phyloP scores from a whole-genome alignment of 2,888 invertebrate species.

The Caradrina kadenii region DNA sequence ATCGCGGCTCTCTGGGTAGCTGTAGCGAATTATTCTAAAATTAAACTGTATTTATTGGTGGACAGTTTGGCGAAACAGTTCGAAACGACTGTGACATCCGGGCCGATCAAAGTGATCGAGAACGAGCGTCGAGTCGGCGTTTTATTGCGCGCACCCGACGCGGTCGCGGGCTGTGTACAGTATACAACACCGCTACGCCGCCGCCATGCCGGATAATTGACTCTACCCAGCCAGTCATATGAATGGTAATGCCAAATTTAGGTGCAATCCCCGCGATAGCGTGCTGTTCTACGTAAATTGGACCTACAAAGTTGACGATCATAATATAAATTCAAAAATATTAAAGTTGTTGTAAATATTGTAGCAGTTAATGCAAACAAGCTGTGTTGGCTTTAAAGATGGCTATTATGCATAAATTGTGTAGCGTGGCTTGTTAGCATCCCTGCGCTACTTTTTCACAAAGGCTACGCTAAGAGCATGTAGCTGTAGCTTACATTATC shows the following conservation, averaged over 20 bases:
- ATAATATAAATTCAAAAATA: conserved; percentile 56
- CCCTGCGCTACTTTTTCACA: conserved; percentile 55
- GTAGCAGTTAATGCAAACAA: conserved; percentile 48
- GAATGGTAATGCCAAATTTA: conserved; percentile 68
- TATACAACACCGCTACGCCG: conserved; percentile 5
- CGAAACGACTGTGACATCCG: conserved; percentile 84
- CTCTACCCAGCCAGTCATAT: conserved; percentile 63
- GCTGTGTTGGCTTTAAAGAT: conserved; percentile 51
- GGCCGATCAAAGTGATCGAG: conserved; percentile 87
- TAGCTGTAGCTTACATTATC: conserved; percentile 32
- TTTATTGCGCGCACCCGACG: conserved; percentile 73
- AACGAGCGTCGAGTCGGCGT: conserved; percentile 74
- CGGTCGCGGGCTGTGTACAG: conserved; percentile 21
- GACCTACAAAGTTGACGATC: conserved; percentile 57
- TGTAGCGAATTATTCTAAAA: conserved; percentile 84
- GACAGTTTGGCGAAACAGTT: conserved; percentile 76
- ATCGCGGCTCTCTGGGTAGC: conserved; percentile 72
- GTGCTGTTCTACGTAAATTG: conserved; percentile 60
- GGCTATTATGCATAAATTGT: conserved; percentile 47
- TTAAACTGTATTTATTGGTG: conserved; percentile 82
- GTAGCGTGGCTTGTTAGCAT: conserved; percentile 38
- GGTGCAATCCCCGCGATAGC: conserved; percentile 58
- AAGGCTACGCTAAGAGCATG: conserved; percentile 40
- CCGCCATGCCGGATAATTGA: conserved; percentile 66
- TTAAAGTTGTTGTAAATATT: conserved; percentile 49